Base-by-base conservation (phyloP, 2,888 invertebrate genomes). In the Eupithecia subumbrata region DNA sequence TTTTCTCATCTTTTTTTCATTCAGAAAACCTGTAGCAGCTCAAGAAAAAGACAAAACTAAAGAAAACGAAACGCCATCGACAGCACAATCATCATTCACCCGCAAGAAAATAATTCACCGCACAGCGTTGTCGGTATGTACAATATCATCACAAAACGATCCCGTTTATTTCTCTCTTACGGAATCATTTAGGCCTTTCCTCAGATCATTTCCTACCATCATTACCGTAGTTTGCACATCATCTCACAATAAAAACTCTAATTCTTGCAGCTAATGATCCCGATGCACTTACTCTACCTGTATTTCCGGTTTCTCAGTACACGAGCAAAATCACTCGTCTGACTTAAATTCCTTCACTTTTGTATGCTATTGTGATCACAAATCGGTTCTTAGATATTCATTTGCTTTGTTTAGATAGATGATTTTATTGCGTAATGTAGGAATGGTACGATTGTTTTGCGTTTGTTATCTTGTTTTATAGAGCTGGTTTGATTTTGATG, bases 261-360 rank as follows among this genome's bases (percentile, higher is more conserved):
- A 84, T 84, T 64, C 69, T 67, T 9, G 52, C 85, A 83, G 79
- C 82, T 90, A 91, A 91, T 91, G 90, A 86, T 84, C 84, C 78
- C 82, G 83, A 83, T 78, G 79, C 85, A 88, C 88, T 89, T 83
- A 85, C 87, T 85, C 74, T 85, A 88, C 93, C 92, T 89, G 93
- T 92, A 92, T 93, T 92, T 92, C 93, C 91, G 88, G 93, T 93
- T 92, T 84, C 88, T 87, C 37, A 40, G 34, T 25, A 89, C 56
- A 67, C 74, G 69, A 74, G 74, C 87, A 85, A 92, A 92, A 92
- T 91, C 89, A 84, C 90, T 82, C 83, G 78, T 83, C 82, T 83
- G 82, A 85, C 85, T 87, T 89, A 88, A 90, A 91, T 90, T 90
- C 90, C 91, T 88, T 86, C 84, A 83, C 84, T 82, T 83, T 83